Conservation (phyloP, 2,113 vertebrate genomes). For the Erpornis zantholeuca region DNA sequence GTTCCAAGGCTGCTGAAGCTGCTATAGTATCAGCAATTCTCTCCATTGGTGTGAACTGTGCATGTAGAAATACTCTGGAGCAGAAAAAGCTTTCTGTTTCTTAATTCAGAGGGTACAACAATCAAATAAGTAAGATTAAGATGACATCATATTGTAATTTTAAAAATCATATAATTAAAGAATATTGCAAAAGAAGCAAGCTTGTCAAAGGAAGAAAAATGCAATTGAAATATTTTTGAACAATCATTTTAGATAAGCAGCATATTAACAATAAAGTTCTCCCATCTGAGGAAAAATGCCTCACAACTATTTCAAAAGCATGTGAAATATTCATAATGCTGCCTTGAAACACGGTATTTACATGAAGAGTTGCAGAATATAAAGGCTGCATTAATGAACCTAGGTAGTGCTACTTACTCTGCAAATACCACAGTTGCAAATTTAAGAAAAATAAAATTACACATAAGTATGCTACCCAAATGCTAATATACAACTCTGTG, state of each 20-base stretch:
- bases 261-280: background rate
- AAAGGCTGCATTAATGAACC: conserved; percentile 11
- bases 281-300: background rate
- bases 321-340: background rate
- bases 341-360: background rate
- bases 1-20: background rate
- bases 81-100: background rate
- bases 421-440: background rate
- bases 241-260: background rate
- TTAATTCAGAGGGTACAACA: background rate
- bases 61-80: background rate
- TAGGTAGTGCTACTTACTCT: background rate
- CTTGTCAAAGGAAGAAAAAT: background rate
- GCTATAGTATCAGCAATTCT: background rate
- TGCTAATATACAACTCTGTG: background rate
- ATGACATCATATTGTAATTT: background rate
- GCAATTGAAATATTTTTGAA: background rate
- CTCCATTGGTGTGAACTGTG: rapidly evolving
- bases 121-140: background rate
- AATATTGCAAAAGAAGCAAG: background rate
- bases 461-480: background rate
- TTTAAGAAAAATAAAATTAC: background rate
- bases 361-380: conserved; percentile 11
- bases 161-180: background rate
- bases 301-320: background rate